A percentile compares a stretch with the other conserved stretches of the same genome.
phyloP scores from a whole-genome alignment of 1,140 invertebrate genomes.

The Fopius arisanus region DNA sequence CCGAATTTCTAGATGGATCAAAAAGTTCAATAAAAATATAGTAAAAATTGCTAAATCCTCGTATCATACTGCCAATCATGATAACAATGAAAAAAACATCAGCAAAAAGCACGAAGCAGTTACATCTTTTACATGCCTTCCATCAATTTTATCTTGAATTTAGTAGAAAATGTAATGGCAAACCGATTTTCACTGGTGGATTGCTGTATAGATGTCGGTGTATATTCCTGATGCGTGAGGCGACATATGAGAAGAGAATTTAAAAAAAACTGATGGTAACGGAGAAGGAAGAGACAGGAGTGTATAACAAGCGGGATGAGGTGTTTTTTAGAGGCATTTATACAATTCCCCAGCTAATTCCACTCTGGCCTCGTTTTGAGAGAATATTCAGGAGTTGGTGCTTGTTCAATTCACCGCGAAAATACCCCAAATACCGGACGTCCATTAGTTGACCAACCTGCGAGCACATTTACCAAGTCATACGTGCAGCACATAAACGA shows the following conservation, averaged over 20 bases:
- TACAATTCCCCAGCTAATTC: slow-evolving; percentile 6
- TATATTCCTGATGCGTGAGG: neutral
- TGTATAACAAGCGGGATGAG: neutral
- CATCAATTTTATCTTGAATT: too few relatives aligned
- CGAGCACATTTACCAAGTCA: slow-evolving; percentile 17
- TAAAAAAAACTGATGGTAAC: neutral
- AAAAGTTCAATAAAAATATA: too few relatives aligned
- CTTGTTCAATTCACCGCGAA: slow-evolving; percentile 46
- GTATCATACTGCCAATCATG: too few relatives aligned
- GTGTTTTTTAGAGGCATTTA: neutral
- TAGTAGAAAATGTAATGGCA: too few relatives aligned
- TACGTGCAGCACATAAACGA: neutral
- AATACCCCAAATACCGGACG: slow-evolving; percentile 50
- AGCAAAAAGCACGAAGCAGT: too few relatives aligned
- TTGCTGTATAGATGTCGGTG: too few relatives aligned
- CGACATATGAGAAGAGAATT: neutral
- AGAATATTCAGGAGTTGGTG: neutral
- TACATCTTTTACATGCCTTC: too few relatives aligned
- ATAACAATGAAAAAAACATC: too few relatives aligned
- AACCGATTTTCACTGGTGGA: too few relatives aligned
- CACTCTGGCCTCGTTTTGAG: neutral
- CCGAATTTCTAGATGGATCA: too few relatives aligned
- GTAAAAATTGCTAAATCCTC: too few relatives aligned
- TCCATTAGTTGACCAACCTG: slow-evolving; percentile 51
- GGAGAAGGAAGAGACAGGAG: neutral